Evolutionary conservation across 2,113 vertebrate species (phyloP).

Genomic region (Ailuropoda melanoleuca): DNA sequence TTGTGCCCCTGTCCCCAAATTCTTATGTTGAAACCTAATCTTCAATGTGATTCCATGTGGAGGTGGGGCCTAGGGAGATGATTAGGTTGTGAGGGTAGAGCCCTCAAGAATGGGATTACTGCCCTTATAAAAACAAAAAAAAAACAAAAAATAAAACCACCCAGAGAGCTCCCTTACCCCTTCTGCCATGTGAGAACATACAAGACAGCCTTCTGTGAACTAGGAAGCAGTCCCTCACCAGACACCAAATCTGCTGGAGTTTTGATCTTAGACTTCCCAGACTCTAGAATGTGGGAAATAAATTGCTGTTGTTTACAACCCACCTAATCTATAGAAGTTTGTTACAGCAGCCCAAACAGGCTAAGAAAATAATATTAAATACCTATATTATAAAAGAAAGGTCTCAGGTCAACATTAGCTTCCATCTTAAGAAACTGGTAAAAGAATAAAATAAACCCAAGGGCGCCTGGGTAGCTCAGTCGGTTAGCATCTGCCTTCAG

Average conservation of each 20-base stretch:
- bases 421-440: slow-evolving; percentile 6
- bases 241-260: neutral
- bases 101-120: neutral
- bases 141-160: neutral
- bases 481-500: too few species aligned
- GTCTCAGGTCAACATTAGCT: neutral
- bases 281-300: neutral
- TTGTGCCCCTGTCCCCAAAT: neutral
- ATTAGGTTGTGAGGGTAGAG: neutral
- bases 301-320: neutral
- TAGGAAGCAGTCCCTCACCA: neutral
- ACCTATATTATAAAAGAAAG: neutral
- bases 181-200: neutral
- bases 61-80: neutral
- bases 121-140: neutral
- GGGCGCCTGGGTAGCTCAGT: too few species aligned
- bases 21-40: neutral
- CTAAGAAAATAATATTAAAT: neutral
- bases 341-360: neutral
- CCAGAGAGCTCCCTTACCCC: neutral
- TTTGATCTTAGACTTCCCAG: neutral
- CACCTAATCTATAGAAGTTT: neutral
- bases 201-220: neutral
- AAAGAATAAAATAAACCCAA: neutral
- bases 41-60: neutral